These are phyloP conservation scores for Oopsacas minuta DNA, from an alignment of 37 sponge, comb jelly and placozoan genomes.

Conservation along the genomic window DNA sequence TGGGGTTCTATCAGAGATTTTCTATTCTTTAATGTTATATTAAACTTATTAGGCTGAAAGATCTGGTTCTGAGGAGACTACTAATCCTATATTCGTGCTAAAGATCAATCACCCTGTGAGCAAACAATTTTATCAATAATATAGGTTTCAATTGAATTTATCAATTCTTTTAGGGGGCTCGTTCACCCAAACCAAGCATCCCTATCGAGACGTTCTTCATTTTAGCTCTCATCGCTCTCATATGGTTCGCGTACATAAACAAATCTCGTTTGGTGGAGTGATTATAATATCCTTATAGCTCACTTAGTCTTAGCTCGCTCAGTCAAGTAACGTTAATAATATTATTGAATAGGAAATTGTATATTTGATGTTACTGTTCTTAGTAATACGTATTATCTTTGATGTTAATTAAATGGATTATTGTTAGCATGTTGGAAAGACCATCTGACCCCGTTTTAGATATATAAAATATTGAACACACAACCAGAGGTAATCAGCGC, in stretches of 20 bases:
- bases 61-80: not conserved
- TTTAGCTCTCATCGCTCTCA: not conserved
- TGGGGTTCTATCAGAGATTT: too few relatives aligned
- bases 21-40: not conserved
- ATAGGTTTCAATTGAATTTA: not conserved
- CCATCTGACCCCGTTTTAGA: too few relatives aligned
- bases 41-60: not conserved
- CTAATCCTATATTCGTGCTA: not conserved
- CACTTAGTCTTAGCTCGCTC: not conserved
- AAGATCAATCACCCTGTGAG: not conserved
- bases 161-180: not conserved
- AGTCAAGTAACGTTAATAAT: too few relatives aligned
- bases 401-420: too few relatives aligned
- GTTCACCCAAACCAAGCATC: not conserved
- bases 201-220: not conserved
- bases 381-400: too few relatives aligned
- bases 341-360: not conserved
- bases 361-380: not conserved
- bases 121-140: not conserved
- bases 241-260: conserved; percentile 9
- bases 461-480: too few relatives aligned
- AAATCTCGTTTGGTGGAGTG: not conserved
- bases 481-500: too few relatives aligned
- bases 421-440: too few relatives aligned
- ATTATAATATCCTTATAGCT: not conserved